Conservation (phyloP, 2,113 vertebrate species). For the Lampris megalopsis region DNA sequence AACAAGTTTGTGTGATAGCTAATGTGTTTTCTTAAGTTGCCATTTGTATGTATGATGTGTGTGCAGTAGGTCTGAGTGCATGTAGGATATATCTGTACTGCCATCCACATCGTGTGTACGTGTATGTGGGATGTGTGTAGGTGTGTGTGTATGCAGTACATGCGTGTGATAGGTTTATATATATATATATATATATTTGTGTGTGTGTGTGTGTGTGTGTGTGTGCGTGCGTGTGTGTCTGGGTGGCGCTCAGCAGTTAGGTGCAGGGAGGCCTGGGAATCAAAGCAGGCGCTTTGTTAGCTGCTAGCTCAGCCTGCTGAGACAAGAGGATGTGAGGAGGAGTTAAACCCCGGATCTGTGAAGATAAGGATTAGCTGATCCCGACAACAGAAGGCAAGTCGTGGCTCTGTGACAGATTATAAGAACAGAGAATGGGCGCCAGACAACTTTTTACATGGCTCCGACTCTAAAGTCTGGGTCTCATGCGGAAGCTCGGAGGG, state of each 20-base stretch:
- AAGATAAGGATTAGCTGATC: slow-evolving; percentile 63
- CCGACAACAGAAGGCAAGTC: slow-evolving; percentile 44
- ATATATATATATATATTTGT: slow-evolving; percentile 31
- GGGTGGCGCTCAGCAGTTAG: background rate
- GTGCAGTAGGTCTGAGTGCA: background rate
- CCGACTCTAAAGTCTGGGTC: background rate
- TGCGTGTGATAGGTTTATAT: background rate
- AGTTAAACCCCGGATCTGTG: slow-evolving; percentile 50
- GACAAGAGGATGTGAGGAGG: slow-evolving; percentile 40
- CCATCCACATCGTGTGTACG: no score
- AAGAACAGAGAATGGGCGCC: background rate
- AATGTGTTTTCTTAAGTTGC: background rate
- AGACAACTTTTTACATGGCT: slow-evolving; percentile 17
- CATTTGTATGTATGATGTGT: background rate
- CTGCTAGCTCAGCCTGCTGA: slow-evolving; percentile 52
- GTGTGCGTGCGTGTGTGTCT: slow-evolving; percentile 8
- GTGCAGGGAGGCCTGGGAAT: slow-evolving; percentile 21
- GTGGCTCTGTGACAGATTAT: slow-evolving; percentile 40
- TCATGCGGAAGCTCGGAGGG: background rate
- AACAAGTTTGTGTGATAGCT: background rate
- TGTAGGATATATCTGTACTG: no score
- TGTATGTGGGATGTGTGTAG: background rate
- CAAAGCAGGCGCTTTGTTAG: slow-evolving; percentile 31
- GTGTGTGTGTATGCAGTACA: background rate
- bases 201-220: slow-evolving; percentile 22